Base-by-base conservation (phyloP, 2,888 invertebrate genomes). In the Sphaerophoria rueppellii region DNA sequence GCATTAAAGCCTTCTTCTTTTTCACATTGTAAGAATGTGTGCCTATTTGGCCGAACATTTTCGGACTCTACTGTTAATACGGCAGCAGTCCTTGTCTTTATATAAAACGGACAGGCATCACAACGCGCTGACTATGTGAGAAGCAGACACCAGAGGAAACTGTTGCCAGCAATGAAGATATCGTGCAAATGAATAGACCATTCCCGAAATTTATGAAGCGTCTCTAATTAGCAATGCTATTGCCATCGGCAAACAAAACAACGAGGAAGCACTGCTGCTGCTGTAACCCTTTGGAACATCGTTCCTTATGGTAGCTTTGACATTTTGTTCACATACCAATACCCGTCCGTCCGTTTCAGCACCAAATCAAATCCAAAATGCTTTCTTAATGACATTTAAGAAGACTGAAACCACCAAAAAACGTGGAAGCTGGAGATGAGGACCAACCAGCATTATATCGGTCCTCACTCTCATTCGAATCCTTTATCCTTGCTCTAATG, bases 121-220 rank as follows among this genome's bases (percentile, higher is more conserved):
- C 60, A 83, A 71, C 75, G 70, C 43, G 50, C 54, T 69, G 55
- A 54, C 67, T 83, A 12, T 46, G 7, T 16, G 16, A 65, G 55
- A 48, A 57, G 14, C 34, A 16, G 58, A 55, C 54, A 60, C 24
- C 50, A 37, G 46, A 60, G 55, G 16, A 12, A 60, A 52, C 54
- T 70, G 58, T 81, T 85, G 43, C 80, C 69, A 74, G 72, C 73
- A 81, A 81, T 73, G 77, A 24, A 24, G 24, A 85, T 81, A 77
- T 81, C 81, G 67, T 71, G 58, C 67, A 76, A 67, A 67, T 83
- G 76, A 77, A 85, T 85, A 40, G 40, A 40, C 73, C 85, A 85
- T 85, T 65, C 81, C 80, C 73, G 81, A 85, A 60, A 85, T 85
- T 81, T 85, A 85, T 85, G 85, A 81, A 85, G 81, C 85, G 85